phyloP scores from a whole-genome alignment of 1,140 invertebrate genomes.

The Drosophila parabipectinata region DNA sequence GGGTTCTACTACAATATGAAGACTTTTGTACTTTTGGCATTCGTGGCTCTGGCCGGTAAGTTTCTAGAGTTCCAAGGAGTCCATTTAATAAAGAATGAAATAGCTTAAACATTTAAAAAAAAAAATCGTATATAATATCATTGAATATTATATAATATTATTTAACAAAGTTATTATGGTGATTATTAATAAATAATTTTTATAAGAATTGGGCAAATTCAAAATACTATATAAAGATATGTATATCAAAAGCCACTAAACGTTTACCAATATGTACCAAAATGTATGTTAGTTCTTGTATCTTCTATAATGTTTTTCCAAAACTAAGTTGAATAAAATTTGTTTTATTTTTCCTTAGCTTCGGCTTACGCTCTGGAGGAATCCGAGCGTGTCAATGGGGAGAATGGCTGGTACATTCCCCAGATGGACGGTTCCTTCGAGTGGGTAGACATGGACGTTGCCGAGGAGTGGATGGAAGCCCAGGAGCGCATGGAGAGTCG shows the following conservation, averaged over 20 bases:
- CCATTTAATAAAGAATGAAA: too few species aligned
- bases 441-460: slow-evolving; percentile 72
- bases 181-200: background rate
- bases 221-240: too few species aligned
- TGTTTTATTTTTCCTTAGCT: slow-evolving; percentile 17
- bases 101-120: too few species aligned
- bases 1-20: slow-evolving; percentile 27
- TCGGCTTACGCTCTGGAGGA: slow-evolving; percentile 56
- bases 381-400: slow-evolving; percentile 65
- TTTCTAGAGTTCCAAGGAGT: background rate
- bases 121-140: too few species aligned
- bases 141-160: too few species aligned
- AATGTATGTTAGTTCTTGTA: too few species aligned
- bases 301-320: background rate
- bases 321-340: background rate
- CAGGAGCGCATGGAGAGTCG: slow-evolving; percentile 51
- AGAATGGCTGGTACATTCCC: slow-evolving; percentile 81
- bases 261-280: too few species aligned
- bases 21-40: slow-evolving; percentile 27
- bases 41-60: slow-evolving; percentile 57
- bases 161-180: too few species aligned
- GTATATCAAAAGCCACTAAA: too few species aligned
- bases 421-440: slow-evolving; percentile 62
- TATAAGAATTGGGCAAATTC: too few species aligned
- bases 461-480: slow-evolving; percentile 50